These are phyloP conservation scores for Pristionchus maxplancki DNA, from an alignment of 2,888 invertebrate genomes.

Conservation along the genomic window DNA sequence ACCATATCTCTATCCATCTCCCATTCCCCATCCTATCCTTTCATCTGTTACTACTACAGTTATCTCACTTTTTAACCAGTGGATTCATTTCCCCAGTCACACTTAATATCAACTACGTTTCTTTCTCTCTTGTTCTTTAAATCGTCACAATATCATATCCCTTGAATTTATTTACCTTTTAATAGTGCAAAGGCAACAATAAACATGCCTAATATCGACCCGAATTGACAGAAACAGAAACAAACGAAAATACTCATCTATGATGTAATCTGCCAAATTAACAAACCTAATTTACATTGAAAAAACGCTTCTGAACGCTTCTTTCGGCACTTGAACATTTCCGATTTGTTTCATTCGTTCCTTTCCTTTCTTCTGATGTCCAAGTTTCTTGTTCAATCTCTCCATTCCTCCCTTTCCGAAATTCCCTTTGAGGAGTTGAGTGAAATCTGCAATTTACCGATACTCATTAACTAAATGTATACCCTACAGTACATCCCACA, in stretches of 20 bases:
- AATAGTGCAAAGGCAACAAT: not conserved
- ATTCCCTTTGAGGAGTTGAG: constrained; percentile 72
- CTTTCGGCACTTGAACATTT: constrained; percentile 91
- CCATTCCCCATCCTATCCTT: not conserved
- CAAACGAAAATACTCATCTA: not conserved
- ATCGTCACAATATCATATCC: not conserved
- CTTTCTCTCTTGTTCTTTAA: constrained; percentile 2
- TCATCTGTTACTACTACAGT: not conserved
- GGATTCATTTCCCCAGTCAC: constrained; percentile 2
- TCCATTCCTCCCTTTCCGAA: constrained; percentile 72
- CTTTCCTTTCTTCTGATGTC: constrained; percentile 93
- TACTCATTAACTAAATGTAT: not conserved
- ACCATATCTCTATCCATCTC: no score
- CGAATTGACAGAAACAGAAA: not conserved
- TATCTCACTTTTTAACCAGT: not conserved
- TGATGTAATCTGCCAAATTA: no score
- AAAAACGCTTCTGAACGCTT: no score
- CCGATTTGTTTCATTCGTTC: constrained; percentile 93
- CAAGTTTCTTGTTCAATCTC: constrained; percentile 89
- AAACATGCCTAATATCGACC: not conserved
- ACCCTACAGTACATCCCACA: not conserved
- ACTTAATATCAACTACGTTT: not conserved
- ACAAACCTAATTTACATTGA: constrained; percentile 78
- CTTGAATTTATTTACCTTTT: not conserved
- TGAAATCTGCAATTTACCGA: constrained; percentile 63